Evolutionary conservation across 2,888 invertebrate genomes (phyloP), one percentile per base, ranked within the genome.

Genomic region (Loripinus fragilis): DNA sequence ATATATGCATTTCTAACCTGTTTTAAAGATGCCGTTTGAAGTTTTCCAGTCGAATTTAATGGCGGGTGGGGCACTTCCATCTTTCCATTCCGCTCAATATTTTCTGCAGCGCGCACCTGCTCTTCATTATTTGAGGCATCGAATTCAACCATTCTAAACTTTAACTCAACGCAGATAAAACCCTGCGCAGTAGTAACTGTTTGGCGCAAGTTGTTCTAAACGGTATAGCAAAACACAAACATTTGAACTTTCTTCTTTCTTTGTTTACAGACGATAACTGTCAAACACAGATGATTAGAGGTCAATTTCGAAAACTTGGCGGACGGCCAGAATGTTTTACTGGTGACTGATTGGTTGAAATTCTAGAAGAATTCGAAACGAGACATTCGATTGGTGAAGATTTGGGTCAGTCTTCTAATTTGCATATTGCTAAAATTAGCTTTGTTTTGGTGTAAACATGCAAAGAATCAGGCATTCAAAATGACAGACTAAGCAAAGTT

Each of bases 241-340:
- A 60, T 60, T 33, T 38, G 38, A n/a, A n/a, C 12, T 30, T 60
- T 33, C 17, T 10, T 30, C 55, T 74, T 52, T 68, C 78, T 82
- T 80, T 78, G 75, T 78, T 74, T 81, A 83, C 67, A 86, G 86
- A 85, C 86, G 85, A 81, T 84, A 86, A 82, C 85, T 86, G 87
- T 86, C 87, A 87, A 85, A 82, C 76, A 71, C 74, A 69, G 74
- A 60, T 77, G 75, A 77, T 79, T 65, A 64, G 41, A 30, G 70
- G 45, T 41, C 42, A 48, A 25, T 66, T 86, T 88, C 83, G 81
- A 88, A 60, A 88, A 80, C 42, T 86, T 88, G 87, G 86, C 87
- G 86, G 83, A 76, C 78, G 71, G 70, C 79, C 81, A 79, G 78
- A 69, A 33, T 30, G 33, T 33, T 20, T 10, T 60, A 1, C 2